Percentiles rank a stretch among this genome's conserved stretches.
phyloP scores from a whole-genome alignment of 2,113 vertebrate species.

The Notechis scutatus region DNA sequence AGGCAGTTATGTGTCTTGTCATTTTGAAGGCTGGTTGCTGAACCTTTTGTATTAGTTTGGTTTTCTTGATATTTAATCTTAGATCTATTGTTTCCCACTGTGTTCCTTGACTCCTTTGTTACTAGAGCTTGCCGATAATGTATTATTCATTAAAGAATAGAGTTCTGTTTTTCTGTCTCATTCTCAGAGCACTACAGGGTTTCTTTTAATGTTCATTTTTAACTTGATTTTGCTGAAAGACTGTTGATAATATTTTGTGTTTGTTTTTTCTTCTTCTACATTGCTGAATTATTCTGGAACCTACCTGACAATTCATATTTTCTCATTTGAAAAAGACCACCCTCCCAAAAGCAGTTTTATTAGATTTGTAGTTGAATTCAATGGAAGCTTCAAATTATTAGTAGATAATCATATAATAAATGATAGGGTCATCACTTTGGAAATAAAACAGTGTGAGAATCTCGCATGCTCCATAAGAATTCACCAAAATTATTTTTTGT shows the following conservation, averaged over 20 bases:
- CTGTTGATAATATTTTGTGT: not conserved
- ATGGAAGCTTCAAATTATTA: not conserved
- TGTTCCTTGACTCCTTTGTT: not conserved
- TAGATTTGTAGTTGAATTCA: not conserved
- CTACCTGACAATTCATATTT: not conserved
- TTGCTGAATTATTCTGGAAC: not conserved
- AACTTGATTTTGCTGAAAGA: not conserved
- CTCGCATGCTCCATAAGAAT: not conserved
- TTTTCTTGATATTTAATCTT: not conserved
- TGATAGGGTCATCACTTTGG: not conserved
- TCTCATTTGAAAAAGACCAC: not conserved
- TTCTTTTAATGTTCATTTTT: not conserved
- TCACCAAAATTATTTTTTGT: not conserved
- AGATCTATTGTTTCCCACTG: not conserved
- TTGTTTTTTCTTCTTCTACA: not conserved
- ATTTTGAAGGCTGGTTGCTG: not conserved
- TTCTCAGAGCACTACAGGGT: not conserved
- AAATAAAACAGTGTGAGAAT: not conserved
- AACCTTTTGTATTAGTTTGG: not conserved
- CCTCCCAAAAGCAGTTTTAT: not conserved
- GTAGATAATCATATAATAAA: not conserved
- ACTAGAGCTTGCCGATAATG: not conserved
- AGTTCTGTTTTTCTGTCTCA: not conserved
- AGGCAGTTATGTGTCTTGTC: not conserved
- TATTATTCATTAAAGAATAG: not conserved